Conservation (phyloP, 2,888 invertebrate species). For the Xiphydria camelus region DNA sequence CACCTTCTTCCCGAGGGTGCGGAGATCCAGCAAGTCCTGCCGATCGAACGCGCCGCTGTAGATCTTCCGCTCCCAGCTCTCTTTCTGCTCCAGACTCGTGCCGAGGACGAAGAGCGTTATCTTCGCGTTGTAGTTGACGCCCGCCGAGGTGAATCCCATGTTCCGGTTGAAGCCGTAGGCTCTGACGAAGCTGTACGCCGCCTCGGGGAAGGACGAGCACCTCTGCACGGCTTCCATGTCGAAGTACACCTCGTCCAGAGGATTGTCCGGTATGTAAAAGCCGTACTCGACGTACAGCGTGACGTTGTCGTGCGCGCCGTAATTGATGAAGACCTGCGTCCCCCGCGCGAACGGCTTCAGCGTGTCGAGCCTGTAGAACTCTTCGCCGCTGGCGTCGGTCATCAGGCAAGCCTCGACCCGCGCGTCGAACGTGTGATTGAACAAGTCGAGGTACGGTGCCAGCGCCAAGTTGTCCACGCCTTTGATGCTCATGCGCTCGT, state of each 20-base stretch:
- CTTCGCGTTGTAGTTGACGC: slow-evolving; percentile 70
- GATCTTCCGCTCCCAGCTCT: slow-evolving; percentile 39
- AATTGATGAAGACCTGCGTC: slow-evolving; percentile 85
- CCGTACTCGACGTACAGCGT: slow-evolving; percentile 88
- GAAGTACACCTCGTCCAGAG: slow-evolving; percentile 69
- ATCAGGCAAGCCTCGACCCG: slow-evolving; percentile 60
- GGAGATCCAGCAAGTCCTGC: slow-evolving; percentile 28
- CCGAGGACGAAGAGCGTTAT: slow-evolving; percentile 39
- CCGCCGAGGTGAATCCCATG: slow-evolving; percentile 67
- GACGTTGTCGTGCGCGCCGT: slow-evolving; percentile 80
- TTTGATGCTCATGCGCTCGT: slow-evolving; percentile 23
- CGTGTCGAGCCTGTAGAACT: slow-evolving; percentile 63
- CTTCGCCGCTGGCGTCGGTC: slow-evolving; percentile 45
- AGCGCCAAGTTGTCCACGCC: slow-evolving; percentile 64
- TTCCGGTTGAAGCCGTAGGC: slow-evolving; percentile 66
- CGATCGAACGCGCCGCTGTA: slow-evolving; percentile 33
- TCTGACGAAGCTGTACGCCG: slow-evolving; percentile 66
- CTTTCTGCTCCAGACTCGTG: slow-evolving; percentile 21
- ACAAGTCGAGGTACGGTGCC: slow-evolving; percentile 87
- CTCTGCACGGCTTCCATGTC: slow-evolving; percentile 61
- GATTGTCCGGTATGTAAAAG: slow-evolving; percentile 73
- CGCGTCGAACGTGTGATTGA: slow-evolving; percentile 77
- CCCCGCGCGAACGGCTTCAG: slow-evolving; percentile 63
- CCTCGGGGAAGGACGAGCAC: slow-evolving; percentile 51
- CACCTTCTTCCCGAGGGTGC: slow-evolving; percentile 30